Base-by-base conservation (phyloP, 2,888 invertebrate genomes). In the Timema cristinae region DNA sequence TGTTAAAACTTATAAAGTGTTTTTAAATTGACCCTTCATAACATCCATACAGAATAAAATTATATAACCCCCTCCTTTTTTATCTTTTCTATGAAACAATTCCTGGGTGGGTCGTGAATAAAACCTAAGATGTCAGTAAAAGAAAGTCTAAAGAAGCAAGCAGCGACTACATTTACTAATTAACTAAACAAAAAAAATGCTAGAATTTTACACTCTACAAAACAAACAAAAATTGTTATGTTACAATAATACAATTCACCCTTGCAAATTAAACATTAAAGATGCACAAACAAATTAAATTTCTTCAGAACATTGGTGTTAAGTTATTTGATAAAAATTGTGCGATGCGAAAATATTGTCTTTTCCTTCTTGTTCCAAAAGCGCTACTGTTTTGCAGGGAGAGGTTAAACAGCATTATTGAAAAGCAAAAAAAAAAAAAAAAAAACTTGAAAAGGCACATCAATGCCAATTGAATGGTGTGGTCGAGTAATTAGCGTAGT, bases 151-250 rank as follows among this genome's bases (percentile, higher is more conserved):
- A 32, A 69, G 59, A 72, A 73, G 73, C 71, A 72, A 70, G 47
- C 47, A 70, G 47, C 47, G 66, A 74, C 72, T 74, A 72, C 69
- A 67, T 52, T 71, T 47, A 69, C 54, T 71, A 50, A 72, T 73
- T 71, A 73, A 71, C 68, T 67, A 49, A 71, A 70, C 69, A 67
- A 72, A 74, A 15, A 69, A 72, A 71, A 67, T 72, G 69, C 56
- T 56, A 74, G 32, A 66, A 68, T 71, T 72, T 71, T 72, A 74
- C 70, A 74, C 72, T 74, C 74, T 74, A 74, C 74, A 72, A 74
- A 73, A 63, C 63, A 72, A 74, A 74, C n/a, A n/a, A n/a, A n/a
- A n/a, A n/a, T n/a, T n/a, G n/a, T 61, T 67, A 72, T 74, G 74
- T 74, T 74, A 74, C 74, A 72, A 71, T 71, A 69, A 51, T 73